Conservation (phyloP, 2,888 invertebrate species). For the Plutella xylostella region DNA sequence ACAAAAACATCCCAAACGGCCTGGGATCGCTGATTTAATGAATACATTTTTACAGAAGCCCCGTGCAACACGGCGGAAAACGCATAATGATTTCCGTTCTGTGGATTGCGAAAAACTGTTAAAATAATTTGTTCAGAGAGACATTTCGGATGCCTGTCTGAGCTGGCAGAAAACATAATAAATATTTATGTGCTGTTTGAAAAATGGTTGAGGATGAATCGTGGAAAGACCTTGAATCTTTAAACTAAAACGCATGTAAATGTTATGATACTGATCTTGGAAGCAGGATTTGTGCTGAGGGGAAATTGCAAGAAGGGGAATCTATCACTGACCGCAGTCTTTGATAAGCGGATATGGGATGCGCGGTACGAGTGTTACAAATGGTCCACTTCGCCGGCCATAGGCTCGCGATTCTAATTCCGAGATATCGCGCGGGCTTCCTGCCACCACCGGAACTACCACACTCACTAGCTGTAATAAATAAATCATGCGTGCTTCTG, state of each 20-base stretch:
- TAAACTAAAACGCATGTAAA: no score
- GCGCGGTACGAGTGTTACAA: constrained; percentile 42
- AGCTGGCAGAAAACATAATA: not conserved
- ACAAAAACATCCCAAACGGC: constrained; percentile 32
- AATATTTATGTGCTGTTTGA: not conserved
- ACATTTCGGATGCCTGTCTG: no score
- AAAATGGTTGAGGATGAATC: not conserved
- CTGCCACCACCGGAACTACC: constrained; percentile 41
- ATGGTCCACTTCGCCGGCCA: constrained; percentile 28
- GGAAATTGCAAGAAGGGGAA: no score
- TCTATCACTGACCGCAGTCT: no score
- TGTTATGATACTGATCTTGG: no score
- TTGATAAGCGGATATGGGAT: constrained; percentile 38
- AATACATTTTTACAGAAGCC: constrained; percentile 58
- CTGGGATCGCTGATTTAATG: constrained; percentile 53
- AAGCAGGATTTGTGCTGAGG: no score
- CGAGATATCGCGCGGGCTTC: constrained; percentile 53
- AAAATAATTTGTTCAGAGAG: constrained; percentile 39
- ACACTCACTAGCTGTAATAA: constrained; percentile 39
- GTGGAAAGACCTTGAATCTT: not conserved
- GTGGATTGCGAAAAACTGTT: constrained; percentile 47
- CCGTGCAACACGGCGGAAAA: constrained; percentile 55
- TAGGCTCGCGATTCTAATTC: constrained; percentile 53
- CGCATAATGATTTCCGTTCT: constrained; percentile 65
- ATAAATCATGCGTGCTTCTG: constrained; percentile 21